Conservation (phyloP, 2,797 vertebrate species). For the Acipenser transmontanus region DNA sequence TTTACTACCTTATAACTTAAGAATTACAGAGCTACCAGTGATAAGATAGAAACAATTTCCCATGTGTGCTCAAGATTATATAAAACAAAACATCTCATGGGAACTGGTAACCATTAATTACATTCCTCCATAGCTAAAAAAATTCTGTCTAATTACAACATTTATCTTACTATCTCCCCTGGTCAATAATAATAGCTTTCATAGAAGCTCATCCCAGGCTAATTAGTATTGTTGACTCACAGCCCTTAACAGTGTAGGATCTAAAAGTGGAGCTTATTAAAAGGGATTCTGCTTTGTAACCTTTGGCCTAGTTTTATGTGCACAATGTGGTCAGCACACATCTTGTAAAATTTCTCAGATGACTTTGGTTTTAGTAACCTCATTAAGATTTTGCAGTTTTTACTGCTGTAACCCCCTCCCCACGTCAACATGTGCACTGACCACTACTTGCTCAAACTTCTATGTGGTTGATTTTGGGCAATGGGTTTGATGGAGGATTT, state of each 20-base stretch:
- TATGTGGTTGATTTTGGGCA: constrained; percentile 33
- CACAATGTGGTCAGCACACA: constrained; percentile 24
- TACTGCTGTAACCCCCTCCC: neutral
- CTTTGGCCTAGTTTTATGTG: constrained; percentile 26
- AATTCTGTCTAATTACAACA: constrained; percentile 12
- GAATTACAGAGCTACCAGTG: too few relatives aligned
- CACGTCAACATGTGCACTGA: constrained; percentile 1
- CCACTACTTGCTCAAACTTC: constrained; percentile 27
- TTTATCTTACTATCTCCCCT: constrained; percentile 7
- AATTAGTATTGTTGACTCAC: constrained; percentile 27
- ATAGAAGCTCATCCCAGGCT: constrained; percentile 20
- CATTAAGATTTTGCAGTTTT: neutral
- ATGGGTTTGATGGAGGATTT: constrained; percentile 31
- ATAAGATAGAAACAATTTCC: too few relatives aligned
- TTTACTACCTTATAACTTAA: too few relatives aligned
- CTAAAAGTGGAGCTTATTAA: neutral
- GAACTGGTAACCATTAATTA: constrained; percentile 3
- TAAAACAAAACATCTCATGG: too few relatives aligned
- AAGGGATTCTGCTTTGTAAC: constrained; percentile 6
- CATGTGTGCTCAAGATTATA: too few relatives aligned
- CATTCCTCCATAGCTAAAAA: constrained; percentile 13
- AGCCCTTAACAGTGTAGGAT: neutral
- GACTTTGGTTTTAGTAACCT: constrained; percentile 9
- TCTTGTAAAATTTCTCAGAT: constrained; percentile 21
- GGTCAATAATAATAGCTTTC: constrained; percentile 17